A percentile compares a stretch with the other conserved stretches of the same genome.
These are phyloP conservation scores for Lottia gigantea DNA, from an alignment of 2,888 invertebrate genomes.

Conservation along the genomic window DNA sequence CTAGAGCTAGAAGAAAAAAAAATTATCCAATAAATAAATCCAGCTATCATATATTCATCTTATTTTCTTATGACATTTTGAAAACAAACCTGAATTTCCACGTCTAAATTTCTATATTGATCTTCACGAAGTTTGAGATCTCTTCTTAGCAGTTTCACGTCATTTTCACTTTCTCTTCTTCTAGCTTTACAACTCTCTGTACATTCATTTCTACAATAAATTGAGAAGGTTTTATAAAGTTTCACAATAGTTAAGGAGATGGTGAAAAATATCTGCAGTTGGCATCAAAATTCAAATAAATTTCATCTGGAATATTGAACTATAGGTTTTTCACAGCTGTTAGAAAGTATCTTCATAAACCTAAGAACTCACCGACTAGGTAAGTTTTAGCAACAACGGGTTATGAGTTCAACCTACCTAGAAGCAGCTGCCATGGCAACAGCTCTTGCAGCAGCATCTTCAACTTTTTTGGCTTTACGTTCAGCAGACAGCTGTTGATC, in stretches of 20 bases:
- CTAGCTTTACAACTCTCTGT: slow-evolving; percentile 76
- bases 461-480: slow-evolving; percentile 77
- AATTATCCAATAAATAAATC: too few relatives aligned
- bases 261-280: too few relatives aligned
- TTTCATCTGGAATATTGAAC: too few relatives aligned
- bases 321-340: too few relatives aligned
- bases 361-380: too few relatives aligned
- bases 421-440: slow-evolving; percentile 61
- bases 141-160: slow-evolving; percentile 76
- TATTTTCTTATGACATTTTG: too few relatives aligned
- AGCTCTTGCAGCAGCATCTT: slow-evolving; percentile 70
- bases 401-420: slow-evolving; percentile 33
- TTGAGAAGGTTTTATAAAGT: background rate
- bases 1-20: too few relatives aligned
- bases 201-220: slow-evolving; percentile 71
- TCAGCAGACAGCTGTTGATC: slow-evolving; percentile 82
- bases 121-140: slow-evolving; percentile 78
- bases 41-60: too few relatives aligned
- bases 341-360: too few relatives aligned
- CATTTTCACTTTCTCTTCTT: slow-evolving; percentile 75
- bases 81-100: slow-evolving; percentile 71
- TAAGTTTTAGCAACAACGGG: too few relatives aligned
- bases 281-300: too few relatives aligned
- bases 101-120: slow-evolving; percentile 72
- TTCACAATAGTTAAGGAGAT: too few relatives aligned